Conservation (phyloP, 2,113 vertebrate genomes). For the Hippocampus zosterae region DNA sequence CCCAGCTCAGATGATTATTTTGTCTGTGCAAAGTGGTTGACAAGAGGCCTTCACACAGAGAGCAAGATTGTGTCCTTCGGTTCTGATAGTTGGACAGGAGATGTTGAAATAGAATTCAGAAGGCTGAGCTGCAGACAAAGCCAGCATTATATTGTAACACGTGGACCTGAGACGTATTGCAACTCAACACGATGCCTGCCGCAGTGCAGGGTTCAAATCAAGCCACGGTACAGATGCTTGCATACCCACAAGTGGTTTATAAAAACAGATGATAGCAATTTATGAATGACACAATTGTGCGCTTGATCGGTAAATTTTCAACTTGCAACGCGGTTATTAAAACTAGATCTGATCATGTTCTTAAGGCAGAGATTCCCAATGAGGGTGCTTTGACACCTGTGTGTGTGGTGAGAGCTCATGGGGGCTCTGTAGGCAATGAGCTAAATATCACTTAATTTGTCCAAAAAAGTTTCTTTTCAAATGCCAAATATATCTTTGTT, state of each 20-base stretch:
- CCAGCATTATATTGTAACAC: constrained; percentile 55
- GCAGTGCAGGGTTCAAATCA: constrained; percentile 30
- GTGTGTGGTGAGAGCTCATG: too few relatives aligned
- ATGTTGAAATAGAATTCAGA: constrained; percentile 50
- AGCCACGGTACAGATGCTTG: constrained; percentile 29
- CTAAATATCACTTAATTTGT: too few relatives aligned
- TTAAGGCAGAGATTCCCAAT: too few relatives aligned
- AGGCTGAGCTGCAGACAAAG: constrained; percentile 61
- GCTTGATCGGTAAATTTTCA: not conserved
- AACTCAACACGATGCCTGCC: constrained; percentile 47
- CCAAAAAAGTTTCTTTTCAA: too few relatives aligned
- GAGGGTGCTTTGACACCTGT: too few relatives aligned
- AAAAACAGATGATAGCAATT: not conserved
- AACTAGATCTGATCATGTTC: not conserved
- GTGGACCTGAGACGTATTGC: constrained; percentile 53
- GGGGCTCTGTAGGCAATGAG: too few relatives aligned
- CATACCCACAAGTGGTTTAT: constrained; percentile 5
- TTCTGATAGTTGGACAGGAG: constrained; percentile 50
- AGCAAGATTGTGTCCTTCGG: constrained; percentile 52
- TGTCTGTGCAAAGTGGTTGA: constrained; percentile 47
- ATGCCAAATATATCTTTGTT: too few relatives aligned
- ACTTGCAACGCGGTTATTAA: too few relatives aligned
- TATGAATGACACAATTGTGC: not conserved
- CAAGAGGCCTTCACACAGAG: constrained; percentile 48
- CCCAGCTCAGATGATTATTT: constrained; percentile 50